Conservation (phyloP, 2,797 vertebrate species). For the Erpetoichthys calabaricus region DNA sequence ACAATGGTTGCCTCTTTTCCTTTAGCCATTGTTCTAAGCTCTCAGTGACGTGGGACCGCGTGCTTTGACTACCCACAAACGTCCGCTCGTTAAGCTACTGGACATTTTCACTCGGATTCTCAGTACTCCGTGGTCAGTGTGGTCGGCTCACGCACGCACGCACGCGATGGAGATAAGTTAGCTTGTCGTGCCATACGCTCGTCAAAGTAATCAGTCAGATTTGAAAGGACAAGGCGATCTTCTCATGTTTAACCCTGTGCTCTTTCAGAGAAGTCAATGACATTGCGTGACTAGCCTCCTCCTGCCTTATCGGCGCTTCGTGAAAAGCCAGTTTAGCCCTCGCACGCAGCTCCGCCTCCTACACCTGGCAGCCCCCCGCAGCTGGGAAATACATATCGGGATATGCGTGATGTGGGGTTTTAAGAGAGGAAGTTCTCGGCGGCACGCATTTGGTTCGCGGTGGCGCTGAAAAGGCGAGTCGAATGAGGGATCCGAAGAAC, state of each 20-base stretch:
- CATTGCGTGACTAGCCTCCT: constrained; percentile 21
- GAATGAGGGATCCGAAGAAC: too few species aligned
- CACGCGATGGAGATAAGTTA: constrained; percentile 16
- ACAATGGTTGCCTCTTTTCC: too few species aligned
- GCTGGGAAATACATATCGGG: background rate
- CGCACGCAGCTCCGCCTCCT: constrained; percentile 9
- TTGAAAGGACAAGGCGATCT: constrained; percentile 12
- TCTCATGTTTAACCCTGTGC: constrained; percentile 11
- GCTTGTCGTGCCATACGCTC: constrained; percentile 8
- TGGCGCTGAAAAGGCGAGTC: too few species aligned
- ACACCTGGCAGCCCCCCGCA: constrained; percentile 10
- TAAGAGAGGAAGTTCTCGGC: too few species aligned
- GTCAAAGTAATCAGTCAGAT: constrained; percentile 18
- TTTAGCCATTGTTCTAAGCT: too few species aligned
- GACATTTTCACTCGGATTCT: too few species aligned
- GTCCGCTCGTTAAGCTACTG: too few species aligned
- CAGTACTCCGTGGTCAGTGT: too few species aligned
- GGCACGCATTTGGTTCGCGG: too few species aligned
- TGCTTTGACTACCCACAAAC: too few species aligned
- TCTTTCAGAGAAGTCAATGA: constrained; percentile 7
- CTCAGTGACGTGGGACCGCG: too few species aligned
- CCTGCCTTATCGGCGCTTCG: constrained; percentile 16
- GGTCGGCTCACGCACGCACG: constrained; percentile 9
- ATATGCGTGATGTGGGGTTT: too few species aligned
- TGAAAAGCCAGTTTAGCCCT: constrained; percentile 8